Conservation (phyloP, 2,797 vertebrate genomes). For the Tadarida brasiliensis region DNA sequence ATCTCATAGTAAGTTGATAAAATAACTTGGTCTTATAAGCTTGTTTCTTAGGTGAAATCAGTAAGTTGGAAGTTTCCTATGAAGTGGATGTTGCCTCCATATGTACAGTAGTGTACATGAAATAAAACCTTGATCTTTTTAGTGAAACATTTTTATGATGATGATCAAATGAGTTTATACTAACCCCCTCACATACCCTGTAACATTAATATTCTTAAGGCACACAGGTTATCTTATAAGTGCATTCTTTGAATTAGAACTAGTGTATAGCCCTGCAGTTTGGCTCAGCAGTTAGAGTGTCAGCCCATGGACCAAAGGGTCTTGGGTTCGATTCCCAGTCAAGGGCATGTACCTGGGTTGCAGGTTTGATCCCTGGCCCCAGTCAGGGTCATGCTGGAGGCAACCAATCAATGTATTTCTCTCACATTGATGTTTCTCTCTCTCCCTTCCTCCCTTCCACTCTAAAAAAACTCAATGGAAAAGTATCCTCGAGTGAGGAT, state of each 20-base stretch:
- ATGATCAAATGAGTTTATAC: not conserved
- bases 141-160: not conserved
- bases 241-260: conserved; percentile 17
- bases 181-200: not conserved
- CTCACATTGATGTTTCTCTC: too few species aligned
- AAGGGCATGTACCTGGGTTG: too few species aligned
- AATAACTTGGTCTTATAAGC: not conserved
- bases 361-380: too few species aligned
- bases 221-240: not conserved
- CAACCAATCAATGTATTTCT: too few species aligned
- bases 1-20: conserved; percentile 90
- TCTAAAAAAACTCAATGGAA: too few species aligned
- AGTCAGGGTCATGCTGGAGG: too few species aligned
- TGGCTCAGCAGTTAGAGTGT: too few species aligned
- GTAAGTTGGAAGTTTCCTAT: not conserved
- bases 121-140: not conserved
- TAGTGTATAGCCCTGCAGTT: not conserved
- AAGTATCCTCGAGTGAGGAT: too few species aligned
- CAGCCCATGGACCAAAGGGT: too few species aligned
- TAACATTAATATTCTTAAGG: not conserved
- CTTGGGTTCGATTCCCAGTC: too few species aligned
- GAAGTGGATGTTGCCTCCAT: not conserved
- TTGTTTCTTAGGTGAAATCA: not conserved
- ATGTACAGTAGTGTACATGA: not conserved
- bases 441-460: too few species aligned